Evolutionary conservation across 2,113 vertebrate genomes (phyloP).

Genomic region (Sinosuthora webbiana): DNA sequence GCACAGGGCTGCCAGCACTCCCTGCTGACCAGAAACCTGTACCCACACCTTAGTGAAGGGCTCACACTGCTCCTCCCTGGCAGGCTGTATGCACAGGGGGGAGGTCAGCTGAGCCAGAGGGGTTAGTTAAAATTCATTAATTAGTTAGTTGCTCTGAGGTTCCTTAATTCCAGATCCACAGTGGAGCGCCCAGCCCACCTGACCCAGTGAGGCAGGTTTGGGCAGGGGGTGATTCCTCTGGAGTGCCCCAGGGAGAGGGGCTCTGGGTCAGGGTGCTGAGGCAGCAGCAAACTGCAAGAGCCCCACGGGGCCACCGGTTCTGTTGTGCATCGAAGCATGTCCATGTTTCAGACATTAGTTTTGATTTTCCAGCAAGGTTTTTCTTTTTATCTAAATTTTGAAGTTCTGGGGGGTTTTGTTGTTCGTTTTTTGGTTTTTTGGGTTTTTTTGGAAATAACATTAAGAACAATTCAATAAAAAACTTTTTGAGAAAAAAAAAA

Average conservation of each 20-base stretch:
- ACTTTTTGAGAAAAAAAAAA: slow-evolving; percentile 67
- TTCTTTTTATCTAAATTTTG: slow-evolving; percentile 78
- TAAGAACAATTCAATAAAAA: slow-evolving; percentile 76
- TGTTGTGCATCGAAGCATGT: neutral
- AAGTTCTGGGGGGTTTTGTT: slow-evolving; percentile 26
- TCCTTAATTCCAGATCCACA: neutral
- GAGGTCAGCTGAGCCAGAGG: neutral
- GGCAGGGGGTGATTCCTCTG: neutral
- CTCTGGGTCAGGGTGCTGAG: neutral
- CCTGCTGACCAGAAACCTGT: accelerated
- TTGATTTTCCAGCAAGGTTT: slow-evolving; percentile 58
- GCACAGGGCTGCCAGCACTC: accelerated
- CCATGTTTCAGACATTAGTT: slow-evolving; percentile 17
- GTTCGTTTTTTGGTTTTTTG: neutral
- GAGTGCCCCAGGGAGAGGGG: neutral
- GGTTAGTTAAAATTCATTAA: neutral
- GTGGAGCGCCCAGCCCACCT: neutral
- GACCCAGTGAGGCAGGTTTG: accelerated
- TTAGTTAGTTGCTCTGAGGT: neutral
- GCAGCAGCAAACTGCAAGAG: neutral
- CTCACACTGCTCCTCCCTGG: neutral
- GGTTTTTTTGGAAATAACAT: slow-evolving; percentile 74
- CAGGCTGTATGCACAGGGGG: neutral
- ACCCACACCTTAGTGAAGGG: neutral
- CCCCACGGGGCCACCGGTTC: accelerated